Base-by-base conservation (phyloP, 1,140 invertebrate species). In the Lineus longissimus region DNA sequence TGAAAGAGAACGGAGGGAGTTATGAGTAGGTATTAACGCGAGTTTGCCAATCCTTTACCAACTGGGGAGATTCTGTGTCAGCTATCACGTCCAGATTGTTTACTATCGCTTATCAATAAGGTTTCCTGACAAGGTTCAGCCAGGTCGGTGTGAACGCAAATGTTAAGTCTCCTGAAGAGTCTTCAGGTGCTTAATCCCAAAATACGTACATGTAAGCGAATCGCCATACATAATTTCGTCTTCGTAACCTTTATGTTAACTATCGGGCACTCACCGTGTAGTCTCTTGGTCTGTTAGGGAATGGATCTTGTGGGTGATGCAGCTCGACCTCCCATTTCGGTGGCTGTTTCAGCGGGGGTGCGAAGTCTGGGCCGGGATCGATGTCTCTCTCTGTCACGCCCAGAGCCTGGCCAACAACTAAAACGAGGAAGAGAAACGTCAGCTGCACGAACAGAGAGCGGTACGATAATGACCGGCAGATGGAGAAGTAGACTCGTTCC, bases 181-280 rank as follows among this genome's bases (percentile, higher is more conserved):
- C 19, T 19, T 43, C 40, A 13, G 40, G 11, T 43, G 11, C 19
- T 43, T 11, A 43, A 19, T 43, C 19, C 40, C 40, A 43, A 19
- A 11, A 43, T 43, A n/a, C n/a, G n/a, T n/a, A n/a, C n/a, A n/a
- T n/a, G n/a, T n/a, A n/a, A n/a, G n/a, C n/a, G n/a, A n/a, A n/a
- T n/a, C n/a, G n/a, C n/a, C n/a, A n/a, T n/a, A n/a, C n/a, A n/a
- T n/a, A n/a, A n/a, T n/a, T n/a, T n/a, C n/a, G n/a, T n/a, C n/a
- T n/a, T n/a, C n/a, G n/a, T n/a, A n/a, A n/a, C n/a, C n/a, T n/a
- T n/a, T n/a, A n/a, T n/a, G n/a, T n/a, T n/a, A n/a, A n/a, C n/a
- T n/a, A n/a, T n/a, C n/a, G n/a, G n/a, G 59, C 57, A 73, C 69
- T 66, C 59, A 76, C 75, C 11, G 70, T 70, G 59, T 67, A 73